phyloP scores from a whole-genome alignment of 2,797 vertebrate species.

The Synaphobranchus kaupii region DNA sequence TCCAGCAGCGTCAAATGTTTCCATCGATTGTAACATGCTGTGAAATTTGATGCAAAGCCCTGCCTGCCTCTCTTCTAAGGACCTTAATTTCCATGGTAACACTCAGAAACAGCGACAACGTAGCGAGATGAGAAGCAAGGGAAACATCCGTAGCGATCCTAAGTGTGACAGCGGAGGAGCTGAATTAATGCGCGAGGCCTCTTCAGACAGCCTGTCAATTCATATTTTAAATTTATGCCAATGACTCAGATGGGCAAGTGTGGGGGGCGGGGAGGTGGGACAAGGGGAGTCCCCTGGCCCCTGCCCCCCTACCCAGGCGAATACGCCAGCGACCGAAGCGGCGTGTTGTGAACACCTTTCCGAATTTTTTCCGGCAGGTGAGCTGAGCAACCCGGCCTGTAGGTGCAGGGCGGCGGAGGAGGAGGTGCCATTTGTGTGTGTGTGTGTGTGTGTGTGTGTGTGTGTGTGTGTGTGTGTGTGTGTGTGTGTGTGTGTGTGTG shows the following conservation, averaged over 20 bases:
- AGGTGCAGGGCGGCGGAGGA: background rate
- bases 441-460: too few species aligned
- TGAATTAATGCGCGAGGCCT: background rate
- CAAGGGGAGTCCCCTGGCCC: background rate
- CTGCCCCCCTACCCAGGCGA: background rate
- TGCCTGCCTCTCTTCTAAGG: background rate
- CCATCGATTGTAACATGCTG: background rate
- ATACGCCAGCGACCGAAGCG: background rate
- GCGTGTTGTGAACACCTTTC: too few species aligned
- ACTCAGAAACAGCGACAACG: background rate
- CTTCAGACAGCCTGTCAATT: background rate
- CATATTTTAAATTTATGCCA: background rate
- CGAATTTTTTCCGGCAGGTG: background rate
- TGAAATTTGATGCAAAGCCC: background rate
- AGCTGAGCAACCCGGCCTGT: background rate
- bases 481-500: background rate
- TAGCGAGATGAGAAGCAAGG: background rate
- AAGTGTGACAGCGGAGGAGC: background rate
- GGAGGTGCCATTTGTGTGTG: background rate
- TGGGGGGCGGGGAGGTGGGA: background rate
- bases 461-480: background rate
- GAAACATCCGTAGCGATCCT: background rate
- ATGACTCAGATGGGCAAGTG: background rate
- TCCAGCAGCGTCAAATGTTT: slow-evolving; percentile 3
- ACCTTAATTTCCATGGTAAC: slow-evolving; percentile 9